A percentile compares a stretch with the other conserved stretches of the same genome.
These are phyloP conservation scores for Aspidiotus rigidus DNA, from an alignment of 2,888 invertebrate genomes.

Conservation along the genomic window DNA sequence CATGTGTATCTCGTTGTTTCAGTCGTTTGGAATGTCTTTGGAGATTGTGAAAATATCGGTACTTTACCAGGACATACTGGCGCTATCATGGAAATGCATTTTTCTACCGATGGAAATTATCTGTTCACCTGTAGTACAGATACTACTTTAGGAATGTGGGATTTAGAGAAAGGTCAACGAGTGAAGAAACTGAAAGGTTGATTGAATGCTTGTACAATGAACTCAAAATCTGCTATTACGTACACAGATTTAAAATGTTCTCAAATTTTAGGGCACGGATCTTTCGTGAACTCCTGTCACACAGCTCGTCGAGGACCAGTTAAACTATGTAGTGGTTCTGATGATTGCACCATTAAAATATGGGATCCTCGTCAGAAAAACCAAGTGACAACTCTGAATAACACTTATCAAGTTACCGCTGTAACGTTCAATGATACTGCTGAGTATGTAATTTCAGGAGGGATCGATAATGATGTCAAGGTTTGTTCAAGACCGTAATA, in stretches of 20 bases:
- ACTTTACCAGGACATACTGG: slow-evolving; percentile 91
- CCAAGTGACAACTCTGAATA: slow-evolving; percentile 59
- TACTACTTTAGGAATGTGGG: slow-evolving; percentile 91
- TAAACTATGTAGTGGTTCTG: slow-evolving; percentile 83
- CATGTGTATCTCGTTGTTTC: slow-evolving; percentile 43
- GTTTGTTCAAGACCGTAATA: slow-evolving; percentile 41
- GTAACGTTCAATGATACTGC: slow-evolving; percentile 92
- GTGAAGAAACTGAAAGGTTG: slow-evolving; percentile 79
- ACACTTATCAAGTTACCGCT: slow-evolving; percentile 63
- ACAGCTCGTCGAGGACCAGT: slow-evolving; percentile 78
- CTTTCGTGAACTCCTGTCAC: slow-evolving; percentile 53
- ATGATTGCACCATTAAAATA: slow-evolving; percentile 84
- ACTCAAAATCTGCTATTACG: neutral
- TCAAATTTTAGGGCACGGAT: slow-evolving; percentile 45
- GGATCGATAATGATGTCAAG: slow-evolving; percentile 95
- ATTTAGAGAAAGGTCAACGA: slow-evolving; percentile 75
- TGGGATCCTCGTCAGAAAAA: slow-evolving; percentile 87
- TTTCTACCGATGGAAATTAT: slow-evolving; percentile 72
- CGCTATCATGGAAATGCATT: slow-evolving; percentile 86
- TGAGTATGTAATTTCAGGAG: slow-evolving; percentile 87
- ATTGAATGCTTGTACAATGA: slow-evolving; percentile 40
- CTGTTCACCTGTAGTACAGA: slow-evolving; percentile 90
- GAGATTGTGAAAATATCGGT: slow-evolving; percentile 94
- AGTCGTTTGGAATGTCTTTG: slow-evolving; percentile 94
- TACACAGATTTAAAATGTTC: slow-evolving; percentile 29